These are phyloP conservation scores for Cochlearius cochlearius DNA, from an alignment of 2,113 vertebrate species.

Conservation along the genomic window DNA sequence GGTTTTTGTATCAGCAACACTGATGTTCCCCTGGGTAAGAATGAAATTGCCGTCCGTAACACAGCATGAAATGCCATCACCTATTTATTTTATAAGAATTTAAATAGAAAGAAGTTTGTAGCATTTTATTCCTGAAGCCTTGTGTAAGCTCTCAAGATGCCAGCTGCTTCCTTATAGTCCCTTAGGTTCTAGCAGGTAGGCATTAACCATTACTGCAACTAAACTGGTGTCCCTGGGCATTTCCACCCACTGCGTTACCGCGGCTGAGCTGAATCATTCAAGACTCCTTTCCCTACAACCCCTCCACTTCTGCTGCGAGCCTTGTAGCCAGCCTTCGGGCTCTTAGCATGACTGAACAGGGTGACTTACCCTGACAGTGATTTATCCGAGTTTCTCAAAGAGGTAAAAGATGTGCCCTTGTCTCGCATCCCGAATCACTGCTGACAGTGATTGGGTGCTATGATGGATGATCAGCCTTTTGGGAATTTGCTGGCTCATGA, in stretches of 20 bases:
- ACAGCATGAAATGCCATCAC: not conserved
- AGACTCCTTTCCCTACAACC: not conserved
- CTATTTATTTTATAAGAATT: not conserved
- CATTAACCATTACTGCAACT: not conserved
- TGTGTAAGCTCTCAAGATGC: not conserved
- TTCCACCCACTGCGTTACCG: accelerated
- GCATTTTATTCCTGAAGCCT: not conserved
- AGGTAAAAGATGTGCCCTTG: not conserved
- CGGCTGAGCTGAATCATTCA: not conserved
- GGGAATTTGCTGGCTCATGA: not conserved
- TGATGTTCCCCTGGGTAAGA: not conserved
- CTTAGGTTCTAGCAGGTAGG: not conserved
- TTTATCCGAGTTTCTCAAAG: not conserved
- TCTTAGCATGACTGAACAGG: not conserved
- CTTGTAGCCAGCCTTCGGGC: not conserved
- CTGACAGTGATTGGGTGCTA: not conserved
- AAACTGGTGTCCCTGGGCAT: not conserved
- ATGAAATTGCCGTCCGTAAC: not conserved
- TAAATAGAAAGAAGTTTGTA: not conserved
- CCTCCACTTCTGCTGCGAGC: not conserved
- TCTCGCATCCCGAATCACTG: not conserved
- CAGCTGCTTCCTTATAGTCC: not conserved
- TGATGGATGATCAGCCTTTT: not conserved
- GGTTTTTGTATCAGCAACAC: not conserved
- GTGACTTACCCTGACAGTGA: not conserved